Percentiles rank a stretch among this genome's conserved stretches.
phyloP scores from a whole-genome alignment of 2,888 invertebrate species.

The Teleiodes luculella region DNA sequence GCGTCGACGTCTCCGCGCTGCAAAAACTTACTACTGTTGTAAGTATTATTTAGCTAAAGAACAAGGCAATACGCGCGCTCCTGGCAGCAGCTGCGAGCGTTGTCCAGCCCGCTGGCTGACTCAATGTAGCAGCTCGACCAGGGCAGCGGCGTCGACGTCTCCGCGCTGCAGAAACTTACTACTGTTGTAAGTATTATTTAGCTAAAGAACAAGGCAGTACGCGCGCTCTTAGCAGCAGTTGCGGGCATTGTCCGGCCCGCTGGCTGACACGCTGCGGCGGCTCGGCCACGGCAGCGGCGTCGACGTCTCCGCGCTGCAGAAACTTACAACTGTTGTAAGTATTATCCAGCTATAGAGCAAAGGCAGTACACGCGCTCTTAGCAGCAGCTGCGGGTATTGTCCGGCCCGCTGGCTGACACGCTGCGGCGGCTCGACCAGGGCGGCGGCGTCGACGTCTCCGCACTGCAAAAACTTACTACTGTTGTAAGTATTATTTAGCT shows the following conservation, averaged over 20 bases:
- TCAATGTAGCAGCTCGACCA: not conserved
- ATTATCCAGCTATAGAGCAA: slow-evolving; percentile 93
- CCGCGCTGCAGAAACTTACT: not conserved
- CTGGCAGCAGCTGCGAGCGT: too few relatives aligned
- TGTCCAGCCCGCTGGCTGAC: not conserved
- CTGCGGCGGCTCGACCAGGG: slow-evolving; percentile 88
- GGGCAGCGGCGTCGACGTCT: not conserved
- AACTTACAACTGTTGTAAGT: not conserved
- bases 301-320: not conserved
- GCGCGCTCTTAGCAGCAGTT: too few relatives aligned
- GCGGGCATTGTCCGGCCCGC: not conserved
- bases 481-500: slow-evolving; percentile 80
- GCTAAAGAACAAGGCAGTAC: too few relatives aligned
- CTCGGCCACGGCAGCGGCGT: not conserved
- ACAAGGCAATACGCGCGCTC: too few relatives aligned
- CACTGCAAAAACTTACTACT: slow-evolving; percentile 85
- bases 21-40: not conserved
- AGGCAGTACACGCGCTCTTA: slow-evolving; percentile 93
- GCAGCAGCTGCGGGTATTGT: slow-evolving; percentile 87
- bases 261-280: not conserved
- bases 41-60: too few relatives aligned
- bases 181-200: not conserved
- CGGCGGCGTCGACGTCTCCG: slow-evolving; percentile 85
- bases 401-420: slow-evolving; percentile 91
- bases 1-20: not conserved